Percentiles rank a stretch among this genome's conserved stretches.
These are phyloP conservation scores for Sciurus carolinensis DNA, from an alignment of 2,797 vertebrate genomes.

Conservation along the genomic window DNA sequence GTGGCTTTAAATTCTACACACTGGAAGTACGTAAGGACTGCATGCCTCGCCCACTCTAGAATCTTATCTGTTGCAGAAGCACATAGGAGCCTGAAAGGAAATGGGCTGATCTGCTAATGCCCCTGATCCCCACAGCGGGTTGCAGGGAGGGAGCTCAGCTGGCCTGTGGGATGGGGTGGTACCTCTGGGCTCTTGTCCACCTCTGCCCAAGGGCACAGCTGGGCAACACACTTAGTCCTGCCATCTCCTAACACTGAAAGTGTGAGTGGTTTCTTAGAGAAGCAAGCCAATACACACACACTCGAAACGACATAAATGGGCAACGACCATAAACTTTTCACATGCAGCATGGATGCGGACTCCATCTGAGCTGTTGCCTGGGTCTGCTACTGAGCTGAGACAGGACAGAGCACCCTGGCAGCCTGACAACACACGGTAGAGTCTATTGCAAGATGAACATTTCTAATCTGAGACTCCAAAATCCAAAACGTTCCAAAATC, in stretches of 20 bases:
- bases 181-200: not conserved
- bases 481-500: not conserved
- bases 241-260: not conserved
- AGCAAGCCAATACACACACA: not conserved
- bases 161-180: not conserved
- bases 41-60: fast-evolving
- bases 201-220: not conserved
- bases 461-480: not conserved
- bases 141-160: not conserved
- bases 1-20: not conserved
- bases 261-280: not conserved
- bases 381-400: not conserved
- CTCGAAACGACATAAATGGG: fast-evolving
- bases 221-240: not conserved
- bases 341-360: fast-evolving
- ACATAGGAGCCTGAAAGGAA: fast-evolving
- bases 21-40: not conserved
- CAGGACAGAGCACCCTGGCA: not conserved
- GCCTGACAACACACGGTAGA: not conserved
- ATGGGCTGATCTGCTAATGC: not conserved
- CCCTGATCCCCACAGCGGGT: not conserved
- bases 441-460: not conserved
- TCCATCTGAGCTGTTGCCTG: not conserved
- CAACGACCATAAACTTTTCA: fast-evolving
- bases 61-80: not conserved